phyloP scores from a whole-genome alignment of 2,888 invertebrate species.

The Ornithoptera alexandrae region DNA sequence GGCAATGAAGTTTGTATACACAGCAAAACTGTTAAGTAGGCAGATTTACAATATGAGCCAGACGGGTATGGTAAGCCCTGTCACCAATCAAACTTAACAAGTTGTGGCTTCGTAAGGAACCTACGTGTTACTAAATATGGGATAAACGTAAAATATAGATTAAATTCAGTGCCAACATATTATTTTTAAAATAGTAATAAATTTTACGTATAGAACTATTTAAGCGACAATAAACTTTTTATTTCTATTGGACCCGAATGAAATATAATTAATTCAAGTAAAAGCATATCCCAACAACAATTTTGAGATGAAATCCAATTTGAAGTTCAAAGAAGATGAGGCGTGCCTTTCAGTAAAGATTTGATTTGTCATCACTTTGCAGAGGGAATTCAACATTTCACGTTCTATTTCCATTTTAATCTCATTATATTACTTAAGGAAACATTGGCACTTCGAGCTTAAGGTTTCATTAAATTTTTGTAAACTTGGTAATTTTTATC shows the following conservation, averaged over 20 bases:
- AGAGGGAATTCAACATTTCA: slow-evolving; percentile 20
- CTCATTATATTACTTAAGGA: slow-evolving; percentile 27
- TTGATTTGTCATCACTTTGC: slow-evolving; percentile 26
- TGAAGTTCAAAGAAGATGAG: slow-evolving; percentile 25
- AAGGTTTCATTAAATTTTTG: slow-evolving; percentile 4
- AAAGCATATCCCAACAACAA: slow-evolving; percentile 13
- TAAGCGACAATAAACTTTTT: no score
- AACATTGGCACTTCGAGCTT: slow-evolving; percentile 15
- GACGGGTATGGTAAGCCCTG: no score
- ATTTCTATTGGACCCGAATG: not conserved
- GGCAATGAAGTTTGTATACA: no score
- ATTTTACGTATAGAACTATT: no score
- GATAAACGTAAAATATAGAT: no score
- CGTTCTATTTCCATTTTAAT: slow-evolving; percentile 29
- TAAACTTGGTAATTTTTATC: not conserved
- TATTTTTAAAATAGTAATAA: no score
- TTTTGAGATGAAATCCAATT: slow-evolving; percentile 19
- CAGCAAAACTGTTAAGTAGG: no score
- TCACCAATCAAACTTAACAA: no score
- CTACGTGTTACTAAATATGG: no score
- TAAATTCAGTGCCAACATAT: no score
- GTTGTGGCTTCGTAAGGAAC: no score
- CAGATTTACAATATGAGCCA: no score
- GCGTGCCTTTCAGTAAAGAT: slow-evolving; percentile 27
- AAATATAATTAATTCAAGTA: not conserved